Conservation (phyloP, 2,113 vertebrate species). For the Thryonomys swinderianus region DNA sequence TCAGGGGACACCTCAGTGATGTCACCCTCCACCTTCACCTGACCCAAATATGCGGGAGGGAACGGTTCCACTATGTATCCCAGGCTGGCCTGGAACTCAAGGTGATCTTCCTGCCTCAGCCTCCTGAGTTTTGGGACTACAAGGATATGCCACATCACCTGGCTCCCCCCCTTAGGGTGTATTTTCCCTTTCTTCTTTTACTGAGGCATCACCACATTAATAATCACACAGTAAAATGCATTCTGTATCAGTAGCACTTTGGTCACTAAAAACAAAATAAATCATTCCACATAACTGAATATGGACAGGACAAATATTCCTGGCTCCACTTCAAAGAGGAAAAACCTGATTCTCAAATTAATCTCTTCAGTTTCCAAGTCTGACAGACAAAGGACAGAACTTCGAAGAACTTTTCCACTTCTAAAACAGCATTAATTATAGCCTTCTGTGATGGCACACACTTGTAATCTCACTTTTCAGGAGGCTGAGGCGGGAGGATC, state of each 20-base stretch:
- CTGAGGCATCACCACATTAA: neutral
- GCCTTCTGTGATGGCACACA: no score
- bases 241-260: neutral
- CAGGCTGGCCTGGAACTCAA: neutral
- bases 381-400: neutral
- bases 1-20: no score
- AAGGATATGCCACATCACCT: neutral
- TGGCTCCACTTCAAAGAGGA: neutral
- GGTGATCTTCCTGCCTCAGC: neutral
- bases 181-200: neutral
- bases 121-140: neutral
- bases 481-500: no score
- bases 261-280: neutral
- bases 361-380: neutral
- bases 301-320: neutral
- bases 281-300: neutral
- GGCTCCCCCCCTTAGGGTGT: neutral
- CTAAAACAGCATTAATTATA: neutral
- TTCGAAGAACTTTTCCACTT: neutral
- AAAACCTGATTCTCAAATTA: neutral
- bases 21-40: no score
- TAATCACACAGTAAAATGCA: neutral
- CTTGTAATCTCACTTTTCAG: no score
- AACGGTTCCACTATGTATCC: neutral
- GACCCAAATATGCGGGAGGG: no score